Conservation (phyloP, 2,113 vertebrate species). For the Pseudorasbora parva region DNA sequence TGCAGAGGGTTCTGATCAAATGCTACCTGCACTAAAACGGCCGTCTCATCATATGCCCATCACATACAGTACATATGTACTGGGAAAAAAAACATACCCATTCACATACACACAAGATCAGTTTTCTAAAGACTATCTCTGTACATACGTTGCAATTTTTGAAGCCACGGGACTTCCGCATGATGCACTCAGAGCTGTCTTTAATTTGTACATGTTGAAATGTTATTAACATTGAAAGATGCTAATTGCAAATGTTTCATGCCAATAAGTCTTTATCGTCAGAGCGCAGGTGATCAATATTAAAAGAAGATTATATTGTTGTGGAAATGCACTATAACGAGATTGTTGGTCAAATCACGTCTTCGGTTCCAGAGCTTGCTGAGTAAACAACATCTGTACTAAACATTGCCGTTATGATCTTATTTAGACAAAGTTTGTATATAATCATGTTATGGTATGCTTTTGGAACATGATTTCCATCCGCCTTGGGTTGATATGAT, state of each 20-base stretch:
- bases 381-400: conserved; percentile 42
- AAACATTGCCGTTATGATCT: conserved; percentile 35
- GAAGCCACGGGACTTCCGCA: conserved; percentile 73
- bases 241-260: conserved; percentile 47
- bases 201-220: conserved; percentile 37
- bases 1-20: conserved; percentile 38
- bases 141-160: conserved; percentile 63
- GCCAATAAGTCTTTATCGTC: conserved; percentile 41
- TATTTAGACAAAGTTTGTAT: conserved; percentile 49
- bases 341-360: conserved; percentile 34
- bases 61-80: background rate
- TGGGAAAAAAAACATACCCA: conserved; percentile 23
- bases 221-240: conserved; percentile 14
- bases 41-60: background rate
- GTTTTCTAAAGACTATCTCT: conserved; percentile 64
- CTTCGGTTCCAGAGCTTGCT: conserved; percentile 18
- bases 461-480: conserved; percentile 46
- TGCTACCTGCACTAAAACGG: conserved; percentile 45
- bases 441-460: conserved; percentile 52
- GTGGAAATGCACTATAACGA: conserved; percentile 53
- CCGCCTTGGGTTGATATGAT: conserved; percentile 48
- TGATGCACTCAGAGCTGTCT: conserved; percentile 44
- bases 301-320: conserved; percentile 26
- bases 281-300: conserved; percentile 32
- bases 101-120: conserved; percentile 39